Base-by-base conservation (phyloP, 2,113 vertebrate genomes). In the Thunnus maccoyii region DNA sequence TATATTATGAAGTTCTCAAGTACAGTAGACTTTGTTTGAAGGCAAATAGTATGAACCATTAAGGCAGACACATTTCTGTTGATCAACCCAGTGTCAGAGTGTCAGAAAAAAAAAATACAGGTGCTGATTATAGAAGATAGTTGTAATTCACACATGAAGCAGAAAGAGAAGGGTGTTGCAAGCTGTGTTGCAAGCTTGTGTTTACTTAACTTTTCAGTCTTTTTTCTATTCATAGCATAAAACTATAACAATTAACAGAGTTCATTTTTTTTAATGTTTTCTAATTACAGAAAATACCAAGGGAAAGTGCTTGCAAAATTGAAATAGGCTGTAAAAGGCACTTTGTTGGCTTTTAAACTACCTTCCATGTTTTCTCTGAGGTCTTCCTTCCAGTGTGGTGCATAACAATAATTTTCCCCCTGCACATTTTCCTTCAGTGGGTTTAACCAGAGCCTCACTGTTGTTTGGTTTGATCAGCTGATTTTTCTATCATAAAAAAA, bases 391-490 rank as follows among this genome's bases (percentile, higher is more conserved):
- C 10, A 16, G n/a, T 11, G 15, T 36, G 4, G 36, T 20, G n/a
- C 56, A 48, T 3, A 22, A 25, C 27, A 63, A 63, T 50, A 6
- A 16, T 55, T 71, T 48, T 3, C 51, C n/a, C 12, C 73, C 3
- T 27, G 10, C 36, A 63, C 12, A 62, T 50, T 44, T 30, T 62
- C 44, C 20, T 62, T 30, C 36, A 44, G 62, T 44, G 7, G 60
- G 15, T 76, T 69, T 2, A 74, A 48, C 36, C 18, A 11, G 3
- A 68, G 50, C 27, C 47, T 57, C 14, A 7, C 25, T 68, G 50
- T 68, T 56, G 5, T 79, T 86, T 30, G 22, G 36, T 71, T 18
- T 5, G 13, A 74, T 87, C 76, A 83, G 51, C 70, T 80, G 63
- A 73, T 80, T 32, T 30, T 17, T 41, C 22, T 17, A 12, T 27